These are phyloP conservation scores for Eretmochelys imbricata DNA, from an alignment of 2,113 vertebrate genomes.

Conservation along the genomic window DNA sequence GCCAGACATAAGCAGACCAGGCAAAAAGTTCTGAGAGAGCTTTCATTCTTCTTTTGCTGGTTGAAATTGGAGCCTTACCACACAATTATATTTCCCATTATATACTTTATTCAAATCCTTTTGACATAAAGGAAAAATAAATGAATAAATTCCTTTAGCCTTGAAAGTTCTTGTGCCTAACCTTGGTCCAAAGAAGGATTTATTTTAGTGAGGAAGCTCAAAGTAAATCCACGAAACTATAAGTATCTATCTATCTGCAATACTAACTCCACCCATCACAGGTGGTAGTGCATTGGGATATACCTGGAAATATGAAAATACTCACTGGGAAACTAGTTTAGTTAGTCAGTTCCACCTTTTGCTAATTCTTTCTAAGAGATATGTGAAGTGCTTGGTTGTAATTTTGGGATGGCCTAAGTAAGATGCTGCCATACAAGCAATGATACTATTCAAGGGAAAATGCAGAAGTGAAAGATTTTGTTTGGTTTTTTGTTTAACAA, in stretches of 20 bases:
- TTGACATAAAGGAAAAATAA: neutral
- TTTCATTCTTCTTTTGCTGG: neutral
- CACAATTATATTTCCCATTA: neutral
- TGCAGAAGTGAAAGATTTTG: neutral
- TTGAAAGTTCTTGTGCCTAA: neutral
- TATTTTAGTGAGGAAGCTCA: neutral
- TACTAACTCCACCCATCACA: neutral
- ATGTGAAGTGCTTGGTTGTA: neutral
- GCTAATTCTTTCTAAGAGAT: neutral
- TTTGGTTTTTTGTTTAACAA: neutral
- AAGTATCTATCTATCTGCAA: neutral
- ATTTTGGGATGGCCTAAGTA: neutral
- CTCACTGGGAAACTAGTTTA: neutral
- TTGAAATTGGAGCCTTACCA: neutral
- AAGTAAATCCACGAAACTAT: neutral
- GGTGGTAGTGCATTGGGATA: neutral
- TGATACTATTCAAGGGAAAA: neutral
- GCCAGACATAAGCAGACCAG: neutral
- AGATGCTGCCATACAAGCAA: neutral
- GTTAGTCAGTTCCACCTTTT: neutral
- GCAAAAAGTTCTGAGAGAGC: neutral
- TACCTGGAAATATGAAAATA: neutral
- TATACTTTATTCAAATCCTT: accelerated
- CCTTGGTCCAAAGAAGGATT: neutral
- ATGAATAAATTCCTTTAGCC: neutral